These are phyloP conservation scores for Periplaneta americana DNA, from an alignment of 1,140 invertebrate species.

Conservation along the genomic window DNA sequence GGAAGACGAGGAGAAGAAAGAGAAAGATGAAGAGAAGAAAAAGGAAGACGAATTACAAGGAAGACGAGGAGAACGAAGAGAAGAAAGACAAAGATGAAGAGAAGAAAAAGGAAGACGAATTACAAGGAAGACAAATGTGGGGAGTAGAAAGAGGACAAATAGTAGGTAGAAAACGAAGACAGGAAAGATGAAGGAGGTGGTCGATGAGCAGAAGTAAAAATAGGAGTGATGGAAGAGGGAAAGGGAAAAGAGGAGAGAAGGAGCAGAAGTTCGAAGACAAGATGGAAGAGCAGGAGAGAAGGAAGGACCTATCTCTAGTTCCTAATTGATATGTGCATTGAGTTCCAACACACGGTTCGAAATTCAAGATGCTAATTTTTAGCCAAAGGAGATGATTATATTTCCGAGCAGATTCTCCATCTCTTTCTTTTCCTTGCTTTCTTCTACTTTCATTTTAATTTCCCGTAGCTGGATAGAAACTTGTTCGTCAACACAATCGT, in stretches of 20 bases:
- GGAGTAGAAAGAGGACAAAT: not conserved
- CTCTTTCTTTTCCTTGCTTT: no score
- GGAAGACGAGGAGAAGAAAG: not conserved
- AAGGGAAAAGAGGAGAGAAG: not conserved
- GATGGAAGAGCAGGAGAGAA: not conserved
- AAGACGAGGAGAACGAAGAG: not conserved
- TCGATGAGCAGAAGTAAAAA: not conserved
- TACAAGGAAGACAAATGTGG: not conserved
- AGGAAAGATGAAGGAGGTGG: not conserved
- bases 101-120: not conserved
- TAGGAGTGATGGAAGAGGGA: not conserved
- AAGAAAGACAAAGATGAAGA: not conserved
- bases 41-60: not conserved
- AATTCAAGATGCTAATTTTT: no score
- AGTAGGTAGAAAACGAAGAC: not conserved
- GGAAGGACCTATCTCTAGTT: no score
- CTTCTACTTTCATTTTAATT: no score
- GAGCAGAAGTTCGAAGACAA: not conserved
- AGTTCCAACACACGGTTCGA: no score
- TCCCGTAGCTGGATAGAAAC: no score
- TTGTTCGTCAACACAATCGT: no score
- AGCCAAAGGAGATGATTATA: no score
- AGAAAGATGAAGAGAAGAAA: not conserved
- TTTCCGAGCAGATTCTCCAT: no score
- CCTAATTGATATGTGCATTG: no score